Evolutionary conservation across 2,888 invertebrate genomes (phyloP), one percentile per base, ranked within the genome.

Genomic region (Catocala sponsa): DNA sequence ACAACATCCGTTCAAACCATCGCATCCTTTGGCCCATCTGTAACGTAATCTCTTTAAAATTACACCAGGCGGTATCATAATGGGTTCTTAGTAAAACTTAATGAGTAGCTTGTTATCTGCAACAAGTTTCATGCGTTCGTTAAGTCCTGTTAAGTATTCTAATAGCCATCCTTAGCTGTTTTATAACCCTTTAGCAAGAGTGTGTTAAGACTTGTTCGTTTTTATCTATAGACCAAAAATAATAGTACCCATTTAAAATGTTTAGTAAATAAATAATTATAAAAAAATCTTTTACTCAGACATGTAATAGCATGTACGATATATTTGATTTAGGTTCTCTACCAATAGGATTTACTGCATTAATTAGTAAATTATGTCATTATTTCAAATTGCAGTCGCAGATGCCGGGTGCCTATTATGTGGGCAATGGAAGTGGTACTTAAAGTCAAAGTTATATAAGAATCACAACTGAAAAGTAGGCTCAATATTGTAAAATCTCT

Each of bases 1-100:
- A 78, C 69, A 82, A 82, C 82, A 84, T 87, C 86, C 87, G 85
- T 85, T 79, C 75, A 59, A 46, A 63, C 56, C 59, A 68, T 69
- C 69, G 72, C 60, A 75, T 70, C 68, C 64, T 68, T 53, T 49
- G 52, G 42, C 43, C 46, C 41, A 62, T 44, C 52, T 63, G 67
- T 64, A 68, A 72, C 62, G 52, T 64, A 57, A 72, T 68, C 65
- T 71, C 58, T 63, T 66, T 59, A 60, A 61, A 61, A 65, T 64
- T 59, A 68, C 60, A 62, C 38, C 61, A 55, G 15, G 53, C 49
- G 55, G 50, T 66, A 63, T 71, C 61, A 54, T 72, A 72, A 72
- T 65, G 59, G 48, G 25, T 74, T 68, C 68, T 64, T 61, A 57
- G 55, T 62, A 68, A 54, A 61, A 59, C 53, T 49, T 70, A 65